Percentiles rank a stretch among this genome's conserved stretches.
phyloP scores from a whole-genome alignment of 1,140 invertebrate genomes.

The Battus philenor region DNA sequence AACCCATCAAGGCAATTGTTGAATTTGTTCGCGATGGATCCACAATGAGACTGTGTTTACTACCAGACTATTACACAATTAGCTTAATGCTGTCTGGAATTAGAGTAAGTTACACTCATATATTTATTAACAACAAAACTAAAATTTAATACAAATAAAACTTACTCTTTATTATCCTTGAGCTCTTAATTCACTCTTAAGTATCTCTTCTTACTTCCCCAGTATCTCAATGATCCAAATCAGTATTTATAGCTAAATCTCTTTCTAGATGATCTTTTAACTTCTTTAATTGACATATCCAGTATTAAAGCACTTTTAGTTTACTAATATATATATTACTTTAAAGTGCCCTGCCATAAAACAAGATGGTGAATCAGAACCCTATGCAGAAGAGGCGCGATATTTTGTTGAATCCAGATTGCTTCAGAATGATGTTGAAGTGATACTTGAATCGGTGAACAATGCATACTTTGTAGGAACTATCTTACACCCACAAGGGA shows the following conservation, averaged over 20 bases:
- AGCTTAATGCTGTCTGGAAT: conserved; percentile 97
- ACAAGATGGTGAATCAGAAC: conserved; percentile 67
- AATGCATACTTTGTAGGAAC: conserved; percentile 96
- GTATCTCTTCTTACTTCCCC: no score
- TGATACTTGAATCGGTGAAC: conserved; percentile 93
- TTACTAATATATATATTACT: no score
- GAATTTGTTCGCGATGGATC: conserved; percentile 98
- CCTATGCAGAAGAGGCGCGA: conserved; percentile 77
- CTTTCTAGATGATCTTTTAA: no score
- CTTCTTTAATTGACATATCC: no score
- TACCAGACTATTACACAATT: conserved; percentile 91
- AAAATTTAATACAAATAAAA: no score
- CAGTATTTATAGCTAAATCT: no score
- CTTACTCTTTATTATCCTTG: no score
- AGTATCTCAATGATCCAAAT: no score
- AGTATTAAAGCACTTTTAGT: no score
- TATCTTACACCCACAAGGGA: conserved; percentile 94
- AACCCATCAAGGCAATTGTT: conserved; percentile 84
- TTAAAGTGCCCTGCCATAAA: conserved; percentile 52
- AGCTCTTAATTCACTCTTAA: no score
- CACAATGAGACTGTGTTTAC: conserved; percentile 91
- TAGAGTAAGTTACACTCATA: conserved; percentile 77
- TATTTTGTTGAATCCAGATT: conserved; percentile 95
- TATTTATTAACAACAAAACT: no score
- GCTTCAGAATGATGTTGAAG: conserved; percentile 94